A percentile compares a stretch with the other conserved stretches of the same genome.
Conservation (phyloP, 2,888 invertebrate species). For the Oligia strigilis region DNA sequence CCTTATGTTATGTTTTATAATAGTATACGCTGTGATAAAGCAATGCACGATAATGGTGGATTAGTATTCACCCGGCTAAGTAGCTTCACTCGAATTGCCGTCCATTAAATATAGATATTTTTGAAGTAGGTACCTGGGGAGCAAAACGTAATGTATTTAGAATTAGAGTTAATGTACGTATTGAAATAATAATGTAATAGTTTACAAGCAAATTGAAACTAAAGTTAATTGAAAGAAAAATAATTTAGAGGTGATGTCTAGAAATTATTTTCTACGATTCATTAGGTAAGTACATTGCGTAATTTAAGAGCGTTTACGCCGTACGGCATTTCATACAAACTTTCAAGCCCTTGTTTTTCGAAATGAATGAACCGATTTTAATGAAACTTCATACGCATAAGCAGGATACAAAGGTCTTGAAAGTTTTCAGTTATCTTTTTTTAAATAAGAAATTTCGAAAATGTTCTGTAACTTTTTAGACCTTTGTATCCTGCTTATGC, state of each 20-base stretch:
- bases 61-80: conserved; percentile 38
- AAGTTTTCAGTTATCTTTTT: too few species aligned
- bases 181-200: neutral
- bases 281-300: neutral
- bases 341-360: too few species aligned
- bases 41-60: conserved; percentile 73
- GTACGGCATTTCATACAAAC: too few species aligned
- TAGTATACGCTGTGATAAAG: conserved; percentile 82
- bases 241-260: neutral
- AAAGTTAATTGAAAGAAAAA: conserved; percentile 12
- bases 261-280: neutral
- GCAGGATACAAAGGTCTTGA: too few species aligned
- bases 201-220: conserved; percentile 15
- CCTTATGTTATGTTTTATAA: conserved; percentile 43
- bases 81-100: conserved; percentile 41
- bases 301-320: neutral
- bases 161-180: conserved; percentile 7
- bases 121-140: conserved; percentile 40
- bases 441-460: too few species aligned
- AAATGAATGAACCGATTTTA: too few species aligned
- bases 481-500: too few species aligned
- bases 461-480: too few species aligned
- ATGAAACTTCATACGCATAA: too few species aligned
- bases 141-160: conserved; percentile 27
- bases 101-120: conserved; percentile 38